Evolutionary conservation across 2,113 vertebrate species (phyloP).

Genomic region (Typhlomys cinereus): DNA sequence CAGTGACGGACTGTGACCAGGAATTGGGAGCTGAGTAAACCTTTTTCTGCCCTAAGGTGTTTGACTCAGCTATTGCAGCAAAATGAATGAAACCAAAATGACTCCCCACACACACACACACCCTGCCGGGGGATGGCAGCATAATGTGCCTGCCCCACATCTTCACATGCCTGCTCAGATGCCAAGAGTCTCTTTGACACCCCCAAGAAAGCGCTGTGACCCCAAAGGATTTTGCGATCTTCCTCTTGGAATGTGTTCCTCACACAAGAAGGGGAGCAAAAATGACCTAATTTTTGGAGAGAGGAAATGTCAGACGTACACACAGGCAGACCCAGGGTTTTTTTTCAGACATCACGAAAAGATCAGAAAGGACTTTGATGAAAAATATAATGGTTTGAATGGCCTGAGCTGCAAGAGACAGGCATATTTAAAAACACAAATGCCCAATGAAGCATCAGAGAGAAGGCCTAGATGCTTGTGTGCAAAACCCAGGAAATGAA

Average conservation of each 20-base stretch:
- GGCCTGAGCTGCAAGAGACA: background rate
- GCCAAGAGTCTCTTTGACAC: background rate
- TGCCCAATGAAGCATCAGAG: no score
- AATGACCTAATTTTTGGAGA: constrained; percentile 55
- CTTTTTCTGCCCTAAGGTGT: no score
- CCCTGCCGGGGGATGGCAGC: no score
- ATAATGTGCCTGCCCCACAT: no score
- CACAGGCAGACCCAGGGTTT: constrained; percentile 25
- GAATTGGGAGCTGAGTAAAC: no score
- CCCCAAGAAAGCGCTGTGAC: constrained; percentile 37
- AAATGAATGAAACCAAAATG: no score
- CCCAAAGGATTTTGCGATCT: constrained; percentile 57
- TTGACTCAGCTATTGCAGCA: no score
- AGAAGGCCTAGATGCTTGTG: background rate
- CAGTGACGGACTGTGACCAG: no score
- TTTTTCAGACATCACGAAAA: background rate
- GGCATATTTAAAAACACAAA: background rate
- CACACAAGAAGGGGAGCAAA: constrained; percentile 50
- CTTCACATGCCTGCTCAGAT: background rate
- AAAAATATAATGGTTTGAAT: background rate
- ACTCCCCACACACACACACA: no score
- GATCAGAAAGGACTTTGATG: constrained; percentile 38
- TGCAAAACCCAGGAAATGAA: background rate
- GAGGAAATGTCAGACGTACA: constrained; percentile 12
- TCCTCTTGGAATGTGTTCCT: constrained; percentile 45